Percentiles rank a stretch among this genome's conserved stretches.
phyloP scores from a whole-genome alignment of 2,113 vertebrate genomes.

The Fregetta grallaria region DNA sequence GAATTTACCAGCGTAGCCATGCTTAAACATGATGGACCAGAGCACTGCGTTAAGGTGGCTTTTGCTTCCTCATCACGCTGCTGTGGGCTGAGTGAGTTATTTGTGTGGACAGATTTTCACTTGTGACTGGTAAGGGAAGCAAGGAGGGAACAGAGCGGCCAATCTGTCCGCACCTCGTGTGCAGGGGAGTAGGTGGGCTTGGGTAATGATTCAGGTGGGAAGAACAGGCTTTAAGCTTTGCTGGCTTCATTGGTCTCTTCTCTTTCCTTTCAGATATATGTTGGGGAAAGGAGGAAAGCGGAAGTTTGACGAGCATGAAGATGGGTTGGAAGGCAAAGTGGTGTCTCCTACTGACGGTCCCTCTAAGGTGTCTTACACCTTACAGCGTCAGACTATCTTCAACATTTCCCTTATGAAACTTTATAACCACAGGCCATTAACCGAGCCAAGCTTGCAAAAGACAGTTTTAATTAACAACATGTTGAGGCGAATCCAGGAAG shows the following conservation, averaged over 20 bases:
- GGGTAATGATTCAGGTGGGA: neutral
- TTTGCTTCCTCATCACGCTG: rapidly evolving
- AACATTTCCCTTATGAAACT: conserved; percentile 99
- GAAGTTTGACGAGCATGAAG: conserved; percentile 99
- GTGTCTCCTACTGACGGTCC: conserved; percentile 84
- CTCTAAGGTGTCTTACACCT: conserved; percentile 97
- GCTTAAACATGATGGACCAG: neutral
- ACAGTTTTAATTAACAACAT: conserved; percentile 99
- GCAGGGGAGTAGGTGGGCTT: neutral
- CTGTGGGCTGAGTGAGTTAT: neutral
- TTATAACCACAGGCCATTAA: conserved; percentile 91
- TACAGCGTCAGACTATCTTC: conserved; percentile 99
- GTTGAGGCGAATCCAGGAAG: conserved; percentile 96
- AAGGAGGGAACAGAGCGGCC: neutral
- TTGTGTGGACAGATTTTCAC: neutral
- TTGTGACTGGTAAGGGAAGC: rapidly evolving
- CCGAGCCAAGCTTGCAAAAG: conserved; percentile 93
- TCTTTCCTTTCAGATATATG: conserved; percentile 91
- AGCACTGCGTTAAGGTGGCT: rapidly evolving
- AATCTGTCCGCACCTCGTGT: rapidly evolving
- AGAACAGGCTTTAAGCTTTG: neutral
- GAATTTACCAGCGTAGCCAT: neutral
- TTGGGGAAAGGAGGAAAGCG: conserved; percentile 99
- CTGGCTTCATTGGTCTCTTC: neutral
- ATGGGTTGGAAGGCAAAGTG: conserved; percentile 98